Conservation (phyloP, 2,113 vertebrate genomes). For the Crocuta crocuta region DNA sequence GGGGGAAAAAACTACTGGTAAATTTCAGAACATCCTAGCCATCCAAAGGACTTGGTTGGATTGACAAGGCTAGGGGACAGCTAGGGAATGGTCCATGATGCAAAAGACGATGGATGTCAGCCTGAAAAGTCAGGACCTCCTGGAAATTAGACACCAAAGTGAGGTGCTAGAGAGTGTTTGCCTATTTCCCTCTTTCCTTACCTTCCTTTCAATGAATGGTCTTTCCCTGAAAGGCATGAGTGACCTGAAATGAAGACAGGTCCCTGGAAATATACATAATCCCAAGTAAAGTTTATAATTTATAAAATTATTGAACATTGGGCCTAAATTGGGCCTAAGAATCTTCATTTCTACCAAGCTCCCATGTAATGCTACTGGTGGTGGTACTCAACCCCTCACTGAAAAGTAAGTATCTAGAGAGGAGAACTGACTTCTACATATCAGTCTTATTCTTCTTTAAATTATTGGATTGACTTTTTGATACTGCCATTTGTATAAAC, state of each 20-base stretch:
- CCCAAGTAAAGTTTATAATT: not conserved
- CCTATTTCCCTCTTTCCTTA: not conserved
- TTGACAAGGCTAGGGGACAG: not conserved
- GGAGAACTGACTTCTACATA: not conserved
- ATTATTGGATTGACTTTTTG: not conserved
- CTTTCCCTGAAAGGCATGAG: not conserved
- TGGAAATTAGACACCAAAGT: not conserved
- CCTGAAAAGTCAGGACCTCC: not conserved
- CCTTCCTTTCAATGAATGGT: not conserved
- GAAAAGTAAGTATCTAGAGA: not conserved
- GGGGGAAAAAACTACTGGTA: not conserved
- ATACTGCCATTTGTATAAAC: not conserved
- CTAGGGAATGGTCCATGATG: not conserved
- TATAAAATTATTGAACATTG: not conserved
- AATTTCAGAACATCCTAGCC: not conserved
- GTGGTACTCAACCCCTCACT: not conserved
- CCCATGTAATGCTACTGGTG: not conserved
- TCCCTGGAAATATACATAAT: not conserved
- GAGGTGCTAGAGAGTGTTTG: not conserved
- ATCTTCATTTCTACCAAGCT: conserved; percentile 8
- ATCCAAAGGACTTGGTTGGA: not conserved
- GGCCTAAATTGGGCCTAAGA: not conserved
- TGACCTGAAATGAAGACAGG: not conserved
- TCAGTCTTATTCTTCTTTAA: not conserved
- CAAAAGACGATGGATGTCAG: not conserved